These are phyloP conservation scores for Macrotis lagotis DNA, from an alignment of 2,113 vertebrate genomes.

Conservation along the genomic window DNA sequence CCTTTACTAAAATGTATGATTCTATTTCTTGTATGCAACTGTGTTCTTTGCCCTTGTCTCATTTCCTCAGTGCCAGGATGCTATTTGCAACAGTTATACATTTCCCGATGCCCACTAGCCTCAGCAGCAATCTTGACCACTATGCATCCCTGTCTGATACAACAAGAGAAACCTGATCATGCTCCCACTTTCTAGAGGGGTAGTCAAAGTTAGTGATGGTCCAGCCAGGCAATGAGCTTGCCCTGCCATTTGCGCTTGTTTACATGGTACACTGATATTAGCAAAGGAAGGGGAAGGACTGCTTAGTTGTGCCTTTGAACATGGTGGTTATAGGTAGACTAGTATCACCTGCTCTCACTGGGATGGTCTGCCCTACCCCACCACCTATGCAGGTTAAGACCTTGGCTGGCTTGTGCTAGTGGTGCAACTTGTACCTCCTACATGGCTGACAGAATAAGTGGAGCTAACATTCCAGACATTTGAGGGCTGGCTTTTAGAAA, in stretches of 20 bases:
- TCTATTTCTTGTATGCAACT: slow-evolving; percentile 76
- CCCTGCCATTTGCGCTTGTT: neutral
- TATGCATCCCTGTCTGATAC: neutral
- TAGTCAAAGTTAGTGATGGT: neutral
- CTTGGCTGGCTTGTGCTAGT: neutral
- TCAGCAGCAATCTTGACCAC: neutral
- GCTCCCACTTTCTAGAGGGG: neutral
- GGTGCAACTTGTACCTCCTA: neutral
- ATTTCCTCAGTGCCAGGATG: slow-evolving; percentile 71
- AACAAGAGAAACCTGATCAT: neutral
- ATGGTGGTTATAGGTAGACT: neutral
- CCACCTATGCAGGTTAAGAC: neutral
- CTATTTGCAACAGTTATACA: slow-evolving; percentile 46
- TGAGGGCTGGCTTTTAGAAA: neutral
- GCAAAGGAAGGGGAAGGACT: neutral
- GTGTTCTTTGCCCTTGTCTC: slow-evolving; percentile 69
- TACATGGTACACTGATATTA: neutral
- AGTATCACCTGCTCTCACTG: neutral
- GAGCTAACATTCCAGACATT: neutral
- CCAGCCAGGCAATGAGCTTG: neutral
- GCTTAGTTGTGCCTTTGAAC: neutral
- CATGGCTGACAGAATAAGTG: neutral
- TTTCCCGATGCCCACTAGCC: slow-evolving; percentile 48
- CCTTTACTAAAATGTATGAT: slow-evolving; percentile 77
- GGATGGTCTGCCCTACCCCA: neutral